A percentile compares a stretch with the other conserved stretches of the same genome.
phyloP scores from a whole-genome alignment of 2,113 vertebrate genomes.

The Oryzias melastigma region DNA sequence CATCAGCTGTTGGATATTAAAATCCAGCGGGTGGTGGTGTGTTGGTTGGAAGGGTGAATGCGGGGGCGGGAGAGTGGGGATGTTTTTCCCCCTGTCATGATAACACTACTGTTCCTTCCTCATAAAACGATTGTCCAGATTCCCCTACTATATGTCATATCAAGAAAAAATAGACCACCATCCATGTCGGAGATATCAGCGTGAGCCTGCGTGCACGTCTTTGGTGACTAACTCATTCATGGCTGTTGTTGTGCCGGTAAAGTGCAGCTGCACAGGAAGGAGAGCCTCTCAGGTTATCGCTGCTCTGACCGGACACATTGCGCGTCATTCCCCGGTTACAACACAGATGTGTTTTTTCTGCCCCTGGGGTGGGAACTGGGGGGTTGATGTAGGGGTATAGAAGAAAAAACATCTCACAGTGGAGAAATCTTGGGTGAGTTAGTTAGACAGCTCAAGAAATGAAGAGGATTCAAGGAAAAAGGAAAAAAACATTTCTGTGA shows the following conservation, averaged over 20 bases:
- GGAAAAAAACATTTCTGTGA: too few species aligned
- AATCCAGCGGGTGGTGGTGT: slow-evolving; percentile 22
- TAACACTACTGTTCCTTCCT: slow-evolving; percentile 58
- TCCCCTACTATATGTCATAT: slow-evolving; percentile 20
- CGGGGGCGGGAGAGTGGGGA: slow-evolving; percentile 32
- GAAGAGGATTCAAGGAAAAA: too few species aligned
- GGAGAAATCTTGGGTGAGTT: not conserved
- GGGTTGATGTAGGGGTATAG: slow-evolving; percentile 2
- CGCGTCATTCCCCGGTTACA: slow-evolving; percentile 42
- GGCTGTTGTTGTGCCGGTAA: slow-evolving; percentile 56
- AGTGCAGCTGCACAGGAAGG: slow-evolving; percentile 78
- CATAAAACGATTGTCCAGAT: slow-evolving; percentile 24
- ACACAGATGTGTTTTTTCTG: slow-evolving; percentile 50
- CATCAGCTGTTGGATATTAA: slow-evolving; percentile 62
- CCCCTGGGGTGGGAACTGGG: slow-evolving; percentile 4
- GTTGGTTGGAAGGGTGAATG: slow-evolving; percentile 3
- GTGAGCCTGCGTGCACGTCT: slow-evolving; percentile 28
- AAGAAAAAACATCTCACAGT: slow-evolving; percentile 12
- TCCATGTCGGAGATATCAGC: slow-evolving; percentile 18
- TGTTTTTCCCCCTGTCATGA: slow-evolving; percentile 63
- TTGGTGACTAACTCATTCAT: slow-evolving; percentile 54
- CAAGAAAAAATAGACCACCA: slow-evolving; percentile 36
- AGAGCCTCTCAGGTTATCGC: slow-evolving; percentile 65
- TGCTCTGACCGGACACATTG: slow-evolving; percentile 51
- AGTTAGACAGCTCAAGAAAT: too few species aligned